Evolutionary conservation across 2,888 invertebrate genomes (phyloP), one percentile per base, ranked within the genome.

Genomic region (Syrphus vitripennis): DNA sequence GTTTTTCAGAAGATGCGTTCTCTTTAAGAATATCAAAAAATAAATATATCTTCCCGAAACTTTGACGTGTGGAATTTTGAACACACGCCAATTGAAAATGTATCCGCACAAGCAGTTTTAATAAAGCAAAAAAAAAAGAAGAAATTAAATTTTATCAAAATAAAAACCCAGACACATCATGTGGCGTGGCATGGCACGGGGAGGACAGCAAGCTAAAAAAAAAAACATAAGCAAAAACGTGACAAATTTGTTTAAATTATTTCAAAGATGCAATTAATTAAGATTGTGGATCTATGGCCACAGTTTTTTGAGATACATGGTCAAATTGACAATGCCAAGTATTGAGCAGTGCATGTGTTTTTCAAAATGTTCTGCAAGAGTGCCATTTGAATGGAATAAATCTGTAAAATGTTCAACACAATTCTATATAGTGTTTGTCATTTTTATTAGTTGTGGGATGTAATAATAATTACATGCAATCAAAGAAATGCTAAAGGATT

Each of bases 221-320:
- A 26, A 48, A 65, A 61, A 61, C 26, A 16, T 1, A 29, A 19
- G 69, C 45, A 63, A 21, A 75, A 70, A 75, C 75, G 63, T 83
- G 78, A 83, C 81, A 71, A 84, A 76, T 81, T 65, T 67, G 71
- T 76, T 70, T 34, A 72, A 80, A 76, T 61, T 55, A 71, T 71
- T 81, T 76, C 55, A 72, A 69, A 84, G 67, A 84, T 77, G 61
- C 76, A 67, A 69, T 84, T 81, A 84, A 84, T 84, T 84, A 67
- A 50, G 59, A 67, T 59, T 59, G 7, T 34, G 45, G 5, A 42
- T 53, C 21, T 42, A 57, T 45, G n/a, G 14, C 2, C 65, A 9
- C 10, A 24, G 19, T 55, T 42, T 45, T 76, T 50, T 21, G 9
- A 24, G 24, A 48, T 50, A 82, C 86, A 86, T 75, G 77, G 70